Base-by-base conservation (phyloP, 1,140 invertebrate genomes). In the Saccostrea echinata region DNA sequence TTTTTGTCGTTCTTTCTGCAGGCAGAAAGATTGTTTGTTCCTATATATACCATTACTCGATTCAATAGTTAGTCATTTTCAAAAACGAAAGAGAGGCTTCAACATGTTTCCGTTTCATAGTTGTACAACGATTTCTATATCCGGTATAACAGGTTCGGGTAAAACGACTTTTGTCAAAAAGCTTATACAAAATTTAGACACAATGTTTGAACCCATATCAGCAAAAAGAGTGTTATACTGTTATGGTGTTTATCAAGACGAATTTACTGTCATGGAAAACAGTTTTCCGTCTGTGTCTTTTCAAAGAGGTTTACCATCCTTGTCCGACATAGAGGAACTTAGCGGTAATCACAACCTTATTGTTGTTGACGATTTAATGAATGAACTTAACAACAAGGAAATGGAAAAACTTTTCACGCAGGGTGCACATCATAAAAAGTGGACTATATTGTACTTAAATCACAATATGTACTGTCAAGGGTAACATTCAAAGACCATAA, bases 381-480 rank as follows among this genome's bases (percentile, higher is more conserved):
- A 35, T 82, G n/a, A 33, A 27, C 21, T 43, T 43, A 43, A 43
- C 35, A 43, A 43, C 35, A 43, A 43, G 35, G 35, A 43, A 21
- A 24, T 61, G 9, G 68, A 55, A 21, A 68, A 61, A 21, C 9
- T 16, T 57, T 57, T 16, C 3, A 3, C 13, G n/a, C 55, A 57
- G 55, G 55, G 57, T 18, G 84, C 83, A 13, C 88, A 88, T 81
- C 88, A 88, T 80, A 35, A 35, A 86, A 64, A 80, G n/a, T 35
- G 81, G 3, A 86, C n/a, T 33, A 51, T 86, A 18, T 61, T 86
- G 12, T 86, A 71, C 82, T 81, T 87, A 27, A 87, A 33, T 24
- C 80, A 87, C 6, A 43, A 43, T 43, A 43, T 43, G 1, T 43
- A 43, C 43, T 43, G 43, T 43, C 43, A 43, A 43, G 43, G 57